Evolutionary conservation across 2,888 invertebrate species (phyloP), one percentile per base, ranked within the genome.

Genomic region (Apodemia duryi): DNA sequence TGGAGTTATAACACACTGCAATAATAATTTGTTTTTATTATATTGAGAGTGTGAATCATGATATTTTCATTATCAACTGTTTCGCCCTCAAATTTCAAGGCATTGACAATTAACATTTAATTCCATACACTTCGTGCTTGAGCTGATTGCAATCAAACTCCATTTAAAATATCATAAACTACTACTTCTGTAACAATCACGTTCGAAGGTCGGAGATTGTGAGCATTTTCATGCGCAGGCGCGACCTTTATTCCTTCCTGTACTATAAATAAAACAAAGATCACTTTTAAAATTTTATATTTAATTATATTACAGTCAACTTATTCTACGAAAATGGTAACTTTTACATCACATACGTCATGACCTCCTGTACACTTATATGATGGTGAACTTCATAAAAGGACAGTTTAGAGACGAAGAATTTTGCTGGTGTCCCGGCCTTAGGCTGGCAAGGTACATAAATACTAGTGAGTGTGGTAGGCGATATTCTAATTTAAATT

Each of bases 311-410:
- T 88, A 88, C 84, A 85, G 81, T 86, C 83, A 73, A 81, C 89
- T 88, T 89, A 88, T 77, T 81, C 78, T 86, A 80, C 60, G 13
- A 77, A 78, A 84, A 83, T 89, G 91, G 90, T 90, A 91, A 89
- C 90, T 77, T 85, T 86, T 85, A 81, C 84, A 90, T 91, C 90
- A 91, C 81, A 83, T 85, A 86, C 86, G 84, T 79, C 67, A 66
- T 68, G 68, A 69, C 75, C 86, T 82, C 81, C 74, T 74, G 73
- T 74, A 74, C 74, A 83, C 86, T 87, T 84, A 83, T 84, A 86
- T 83, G 81, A 84, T 80, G 84, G 82, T 83, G 80, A 75, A 80
- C 80, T 74, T 78, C 78, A 81, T 81, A 80, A 85, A 87, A 89
- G 85, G 89, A 88, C 85, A 81, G 80, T 83, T 78, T 87, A 83